phyloP scores from a whole-genome alignment of 35 echinoderm and acorn worm species.

The Diadema setosum region DNA sequence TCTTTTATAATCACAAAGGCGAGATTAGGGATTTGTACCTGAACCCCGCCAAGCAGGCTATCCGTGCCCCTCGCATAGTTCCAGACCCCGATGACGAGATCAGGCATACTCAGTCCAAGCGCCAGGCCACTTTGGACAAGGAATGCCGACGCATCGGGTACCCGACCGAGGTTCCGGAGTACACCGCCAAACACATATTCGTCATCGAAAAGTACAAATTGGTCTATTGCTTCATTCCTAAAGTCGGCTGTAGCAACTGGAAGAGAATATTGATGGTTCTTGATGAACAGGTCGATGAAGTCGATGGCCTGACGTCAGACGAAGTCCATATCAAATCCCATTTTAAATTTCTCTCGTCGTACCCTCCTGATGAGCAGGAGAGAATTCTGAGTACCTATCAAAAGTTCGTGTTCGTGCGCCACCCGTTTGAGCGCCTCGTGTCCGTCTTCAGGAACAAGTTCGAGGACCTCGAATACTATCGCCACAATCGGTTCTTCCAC shows the following conservation, averaged over 20 bases:
- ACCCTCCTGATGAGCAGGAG: slow-evolving; percentile 1
- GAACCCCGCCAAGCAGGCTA: too few species aligned
- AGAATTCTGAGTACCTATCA: slow-evolving; percentile 54
- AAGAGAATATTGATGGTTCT: slow-evolving; percentile 86
- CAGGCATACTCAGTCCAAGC: not conserved
- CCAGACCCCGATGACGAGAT: too few species aligned
- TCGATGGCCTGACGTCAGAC: slow-evolving; percentile 68
- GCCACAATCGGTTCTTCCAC: slow-evolving; percentile 65
- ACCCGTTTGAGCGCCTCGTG: slow-evolving; percentile 75
- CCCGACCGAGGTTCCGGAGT: not conserved
- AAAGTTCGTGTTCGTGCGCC: slow-evolving; percentile 76
- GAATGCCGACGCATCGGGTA: not conserved
- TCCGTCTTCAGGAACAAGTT: slow-evolving; percentile 93
- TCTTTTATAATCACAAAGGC: too few species aligned
- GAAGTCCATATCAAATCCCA: slow-evolving; percentile 74
- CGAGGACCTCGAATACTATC: slow-evolving; percentile 49
- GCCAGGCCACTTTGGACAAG: not conserved
- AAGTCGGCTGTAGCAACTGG: slow-evolving; percentile 93
- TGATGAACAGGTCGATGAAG: slow-evolving; percentile 46
- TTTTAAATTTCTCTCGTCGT: slow-evolving; percentile 54
- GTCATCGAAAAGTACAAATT: slow-evolving; percentile 64
- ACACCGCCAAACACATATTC: slow-evolving; percentile 67
- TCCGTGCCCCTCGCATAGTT: too few species aligned
- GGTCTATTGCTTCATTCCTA: slow-evolving; percentile 85
- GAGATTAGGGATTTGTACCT: too few species aligned